A percentile compares a stretch with the other conserved stretches of the same genome.
phyloP scores from a whole-genome alignment of 2,888 invertebrate species.

The Sisyra terminalis region DNA sequence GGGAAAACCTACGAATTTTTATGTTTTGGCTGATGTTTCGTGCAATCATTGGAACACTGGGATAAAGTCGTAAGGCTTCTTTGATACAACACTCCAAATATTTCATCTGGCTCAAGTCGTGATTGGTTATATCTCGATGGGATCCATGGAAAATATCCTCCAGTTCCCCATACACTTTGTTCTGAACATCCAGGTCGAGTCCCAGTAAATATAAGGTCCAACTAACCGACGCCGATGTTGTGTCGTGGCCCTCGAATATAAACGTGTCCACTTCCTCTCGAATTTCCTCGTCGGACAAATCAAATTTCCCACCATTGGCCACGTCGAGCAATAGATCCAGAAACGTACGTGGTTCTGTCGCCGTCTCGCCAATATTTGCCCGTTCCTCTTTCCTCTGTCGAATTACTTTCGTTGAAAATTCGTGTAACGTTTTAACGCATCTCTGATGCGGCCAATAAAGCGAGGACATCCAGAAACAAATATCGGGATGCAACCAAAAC shows the following conservation, averaged over 20 bases:
- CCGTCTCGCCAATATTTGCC: no score
- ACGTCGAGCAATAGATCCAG: slow-evolving; percentile 21
- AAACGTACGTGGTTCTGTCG: slow-evolving; percentile 15
- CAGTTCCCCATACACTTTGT: slow-evolving; percentile 21
- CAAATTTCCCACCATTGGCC: slow-evolving; percentile 14
- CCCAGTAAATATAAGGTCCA: slow-evolving; percentile 24
- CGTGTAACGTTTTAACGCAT: no score
- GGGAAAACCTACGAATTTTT: slow-evolving; percentile 17
- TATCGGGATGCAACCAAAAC: no score
- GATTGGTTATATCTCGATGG: slow-evolving; percentile 18
- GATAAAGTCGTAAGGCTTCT: slow-evolving; percentile 23
- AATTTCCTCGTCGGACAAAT: slow-evolving; percentile 21
- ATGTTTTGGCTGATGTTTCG: slow-evolving; percentile 19
- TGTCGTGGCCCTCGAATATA: slow-evolving; percentile 23
- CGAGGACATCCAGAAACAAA: no score
- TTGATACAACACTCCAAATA: slow-evolving; percentile 24
- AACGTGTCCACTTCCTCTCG: slow-evolving; percentile 23
- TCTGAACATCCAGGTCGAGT: slow-evolving; percentile 22
- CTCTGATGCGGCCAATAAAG: no score
- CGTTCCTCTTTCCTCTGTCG: no score
- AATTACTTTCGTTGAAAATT: no score
- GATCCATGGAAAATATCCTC: slow-evolving; percentile 19
- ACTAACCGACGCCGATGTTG: slow-evolving; percentile 22
- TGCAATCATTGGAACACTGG: slow-evolving; percentile 23
- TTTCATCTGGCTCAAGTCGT: slow-evolving; percentile 22